Conservation (phyloP, 1,140 invertebrate genomes). For the Ridgeia piscesae region DNA sequence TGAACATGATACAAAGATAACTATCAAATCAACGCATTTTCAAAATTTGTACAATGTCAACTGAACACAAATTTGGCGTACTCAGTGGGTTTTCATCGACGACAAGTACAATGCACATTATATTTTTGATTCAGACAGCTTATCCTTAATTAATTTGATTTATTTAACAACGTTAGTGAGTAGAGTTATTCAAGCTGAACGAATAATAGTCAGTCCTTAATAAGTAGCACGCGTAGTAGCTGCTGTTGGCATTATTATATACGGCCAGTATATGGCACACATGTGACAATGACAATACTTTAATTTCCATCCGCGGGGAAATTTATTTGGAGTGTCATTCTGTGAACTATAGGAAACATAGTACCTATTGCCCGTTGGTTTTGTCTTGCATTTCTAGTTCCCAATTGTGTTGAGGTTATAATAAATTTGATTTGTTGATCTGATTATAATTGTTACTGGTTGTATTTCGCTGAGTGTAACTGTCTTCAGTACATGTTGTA, state of each 20-base stretch:
- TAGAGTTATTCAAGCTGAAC: neutral
- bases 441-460: neutral
- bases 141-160: neutral
- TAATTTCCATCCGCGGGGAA: no score
- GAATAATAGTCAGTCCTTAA: neutral
- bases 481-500: neutral
- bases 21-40: neutral
- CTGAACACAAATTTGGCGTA: neutral
- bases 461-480: neutral
- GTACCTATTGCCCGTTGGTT: neutral
- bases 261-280: neutral
- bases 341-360: no score
- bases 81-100: neutral
- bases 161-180: neutral
- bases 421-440: neutral
- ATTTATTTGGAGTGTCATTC: no score
- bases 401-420: neutral
- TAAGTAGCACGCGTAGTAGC: neutral
- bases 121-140: neutral
- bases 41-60: neutral
- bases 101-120: neutral
- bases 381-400: neutral
- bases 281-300: no score
- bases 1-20: neutral
- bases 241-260: neutral